Evolutionary conservation across 1,140 invertebrate species (phyloP), one percentile per base, ranked within the genome.

Genomic region (Contarinia nasturtii): DNA sequence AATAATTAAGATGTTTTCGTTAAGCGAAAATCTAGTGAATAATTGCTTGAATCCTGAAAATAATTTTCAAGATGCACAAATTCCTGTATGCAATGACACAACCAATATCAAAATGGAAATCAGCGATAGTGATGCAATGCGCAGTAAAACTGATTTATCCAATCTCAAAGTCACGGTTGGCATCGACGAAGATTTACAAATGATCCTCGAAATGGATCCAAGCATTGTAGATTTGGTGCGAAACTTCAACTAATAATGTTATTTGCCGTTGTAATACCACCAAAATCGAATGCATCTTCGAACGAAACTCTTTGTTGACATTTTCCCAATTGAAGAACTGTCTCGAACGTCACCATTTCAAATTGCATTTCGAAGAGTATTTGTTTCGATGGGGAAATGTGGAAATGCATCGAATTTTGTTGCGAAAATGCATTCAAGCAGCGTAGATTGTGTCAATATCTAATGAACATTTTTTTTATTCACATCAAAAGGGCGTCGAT

Each of bases 161-260:
- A 65, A 64, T 48, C 63, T 75, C 33, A 62, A 64, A n/a, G 66
- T 72, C 19, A 66, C 68, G 27, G 66, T 74, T 49, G 73, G 73
- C 15, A 75, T 75, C 47, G 72, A 74, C 54, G 71, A 72, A 51
- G 73, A 75, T 60, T 58, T 75, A 48, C 67, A 70, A 60, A 73
- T 75, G 72, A 74, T 74, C 44, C 59, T 76, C 33, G 72, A 75
- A 54, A 74, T 73, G 72, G 72, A 75, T 58, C 74, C 73, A 22
- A 71, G 68, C 50, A 70, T 75, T 57, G 66, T 74, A 21, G 73
- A 76, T 63, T 61, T 63, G n/a, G 59, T 27, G 55, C 19, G 56
- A 56, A 47, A 50, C 53, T 38, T 22, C 50, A 14, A 43, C 49
- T 18, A 48, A 48, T 8, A 53, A 61, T 53, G 48, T 56, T n/a